Base-by-base conservation (phyloP, 2,113 vertebrate species). In the Chionis minor region DNA sequence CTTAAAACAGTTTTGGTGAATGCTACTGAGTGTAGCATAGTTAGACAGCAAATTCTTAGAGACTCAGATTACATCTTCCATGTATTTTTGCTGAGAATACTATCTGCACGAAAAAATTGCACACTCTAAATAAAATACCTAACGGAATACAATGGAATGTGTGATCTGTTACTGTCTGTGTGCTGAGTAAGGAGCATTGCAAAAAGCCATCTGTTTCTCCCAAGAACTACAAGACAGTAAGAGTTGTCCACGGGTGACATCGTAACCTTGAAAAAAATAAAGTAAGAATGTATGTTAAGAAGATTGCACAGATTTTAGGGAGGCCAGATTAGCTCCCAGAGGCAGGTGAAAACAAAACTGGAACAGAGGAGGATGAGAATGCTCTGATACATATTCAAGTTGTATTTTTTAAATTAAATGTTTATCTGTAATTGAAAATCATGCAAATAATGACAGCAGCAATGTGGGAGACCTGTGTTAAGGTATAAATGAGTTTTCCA, bases 401-500 rank as follows among this genome's bases (percentile, higher is more conserved):
- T 45, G n/a, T 59, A 49, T 86, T 90, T 96, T 70, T 90, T 45
- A 27, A 95, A 95, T 69, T 1, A 90, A 94, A 80, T 74, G 74
- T 83, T 96, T 88, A 90, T 91, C 88, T 84, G 61, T 74, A 91
- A 86, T 95, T 81, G 77, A 87, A 93, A 94, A 91, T 88, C 86
- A 97, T 95, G 91, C 89, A 96, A 97, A 94, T 96, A 72, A 81
- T 22, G 35, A 72, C 49, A 87, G 58, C 44, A 84, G 88, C 86
- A 61, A 87, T 85, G 86, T 87, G 88, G 92, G 87, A 96, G 86
- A 92, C 49, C 86, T 61, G 20, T 89, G 67, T 70, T 94, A 91
- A 95, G 49, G 40, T 74, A 81, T 84, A 96, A 95, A 91, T 92
- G 35, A 96, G 79, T 84, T 94, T 97, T 92, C 86, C 94, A 88